Evolutionary conservation across 2,113 vertebrate species (phyloP).

Genomic region (Pogonocichla stellata): DNA sequence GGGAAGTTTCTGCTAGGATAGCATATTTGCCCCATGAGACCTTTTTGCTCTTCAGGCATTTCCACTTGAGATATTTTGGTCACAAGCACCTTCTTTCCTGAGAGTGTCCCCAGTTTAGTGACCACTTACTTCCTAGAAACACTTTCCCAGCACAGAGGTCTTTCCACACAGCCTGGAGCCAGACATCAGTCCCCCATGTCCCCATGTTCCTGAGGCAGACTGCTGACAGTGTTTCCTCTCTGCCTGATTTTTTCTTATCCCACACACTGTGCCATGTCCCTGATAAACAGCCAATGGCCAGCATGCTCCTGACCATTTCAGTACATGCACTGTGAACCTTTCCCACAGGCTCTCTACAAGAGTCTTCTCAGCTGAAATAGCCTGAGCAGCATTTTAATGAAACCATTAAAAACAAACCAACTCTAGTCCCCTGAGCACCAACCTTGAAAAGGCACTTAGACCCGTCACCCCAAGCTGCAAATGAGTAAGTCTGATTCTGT

Average conservation of each 20-base stretch:
- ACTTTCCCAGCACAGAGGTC: background rate
- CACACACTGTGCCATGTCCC: background rate
- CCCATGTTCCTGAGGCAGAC: background rate
- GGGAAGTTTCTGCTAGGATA: background rate
- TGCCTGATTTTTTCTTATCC: background rate
- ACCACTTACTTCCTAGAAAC: conserved; percentile 8
- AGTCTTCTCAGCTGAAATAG: background rate
- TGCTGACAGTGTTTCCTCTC: background rate
- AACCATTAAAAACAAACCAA: background rate
- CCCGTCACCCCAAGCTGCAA: background rate
- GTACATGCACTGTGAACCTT: background rate
- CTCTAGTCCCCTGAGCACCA: background rate
- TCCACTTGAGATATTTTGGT: conserved; percentile 47
- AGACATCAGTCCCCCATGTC: background rate
- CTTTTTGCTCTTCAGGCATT: background rate
- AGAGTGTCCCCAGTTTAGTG: background rate
- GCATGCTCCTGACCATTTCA: background rate
- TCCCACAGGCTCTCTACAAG: background rate
- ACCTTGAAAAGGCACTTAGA: background rate
- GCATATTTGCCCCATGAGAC: background rate
- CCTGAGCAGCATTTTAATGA: background rate
- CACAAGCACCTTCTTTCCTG: background rate
- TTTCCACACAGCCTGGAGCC: background rate
- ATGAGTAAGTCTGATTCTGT: background rate
- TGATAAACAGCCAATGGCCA: rapidly evolving